A percentile compares a stretch with the other conserved stretches of the same genome.
These are phyloP conservation scores for Nesoenas mayeri DNA, from an alignment of 2,113 vertebrate genomes.

Conservation along the genomic window DNA sequence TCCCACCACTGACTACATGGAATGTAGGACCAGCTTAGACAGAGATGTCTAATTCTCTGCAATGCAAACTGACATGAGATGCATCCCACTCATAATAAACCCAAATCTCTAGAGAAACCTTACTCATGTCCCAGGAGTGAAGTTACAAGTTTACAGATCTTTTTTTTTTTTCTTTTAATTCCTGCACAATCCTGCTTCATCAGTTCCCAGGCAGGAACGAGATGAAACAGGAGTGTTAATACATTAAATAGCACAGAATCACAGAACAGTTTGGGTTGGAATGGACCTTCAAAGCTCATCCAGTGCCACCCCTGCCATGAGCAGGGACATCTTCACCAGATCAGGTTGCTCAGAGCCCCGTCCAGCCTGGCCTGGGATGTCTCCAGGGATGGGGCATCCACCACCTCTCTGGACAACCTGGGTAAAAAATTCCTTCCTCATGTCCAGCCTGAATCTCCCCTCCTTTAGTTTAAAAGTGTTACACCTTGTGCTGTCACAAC, in stretches of 20 bases:
- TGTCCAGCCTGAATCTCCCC: too few species aligned
- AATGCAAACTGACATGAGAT: not conserved
- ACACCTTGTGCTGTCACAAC: too few species aligned
- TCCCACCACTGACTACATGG: not conserved
- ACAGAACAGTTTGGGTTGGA: too few species aligned
- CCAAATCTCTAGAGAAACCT: not conserved
- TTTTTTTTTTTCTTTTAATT: not conserved
- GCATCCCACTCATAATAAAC: not conserved
- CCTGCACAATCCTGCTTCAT: not conserved
- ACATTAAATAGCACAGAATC: not conserved
- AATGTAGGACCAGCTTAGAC: not conserved
- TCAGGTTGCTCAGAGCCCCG: too few species aligned
- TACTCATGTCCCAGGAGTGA: not conserved
- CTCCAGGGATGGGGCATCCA: too few species aligned
- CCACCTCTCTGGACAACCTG: too few species aligned
- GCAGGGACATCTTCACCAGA: too few species aligned
- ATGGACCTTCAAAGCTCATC: too few species aligned
- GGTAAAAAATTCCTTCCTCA: too few species aligned
- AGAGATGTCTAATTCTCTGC: not conserved
- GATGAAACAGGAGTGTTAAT: not conserved
- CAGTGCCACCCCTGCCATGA: too few species aligned
- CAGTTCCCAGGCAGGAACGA: not conserved
- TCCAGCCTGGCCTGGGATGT: too few species aligned
- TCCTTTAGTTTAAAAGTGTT: too few species aligned
- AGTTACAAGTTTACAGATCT: not conserved